Base-by-base conservation (phyloP, 2,797 vertebrate genomes). In the Momotus momota region DNA sequence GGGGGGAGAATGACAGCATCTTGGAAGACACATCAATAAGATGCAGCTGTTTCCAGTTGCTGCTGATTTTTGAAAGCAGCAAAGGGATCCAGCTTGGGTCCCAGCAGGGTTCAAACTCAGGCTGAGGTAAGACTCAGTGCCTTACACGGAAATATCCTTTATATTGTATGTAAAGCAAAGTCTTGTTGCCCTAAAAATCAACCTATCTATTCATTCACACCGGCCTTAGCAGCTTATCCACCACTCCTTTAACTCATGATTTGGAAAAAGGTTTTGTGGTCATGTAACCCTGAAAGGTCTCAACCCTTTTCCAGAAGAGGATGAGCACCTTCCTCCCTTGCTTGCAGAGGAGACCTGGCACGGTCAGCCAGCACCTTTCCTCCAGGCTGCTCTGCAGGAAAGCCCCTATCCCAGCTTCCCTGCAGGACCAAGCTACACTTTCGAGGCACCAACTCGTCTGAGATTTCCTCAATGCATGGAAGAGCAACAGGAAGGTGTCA, bases 401-500 rank as follows among this genome's bases (percentile, higher is more conserved):
- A 91, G 27, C n/a, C n/a, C 48, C 71, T 35, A 18, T 21, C 38
- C 75, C 86, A 60, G 45, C 48, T 35, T 80, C 45, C 16, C 46
- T 33, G 41, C 80, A 49, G 48, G 31, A 51, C 29, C 2, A 0
- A 72, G 35, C 54, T 31, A 8, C 2, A 3, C 33, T 52, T 81
- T 66, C 0, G 0, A 91, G 81, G 52, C 57, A 80, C 35, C 51
- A 41, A 33, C 33, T 87, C 10, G 2, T 79, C 73, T 71, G 23
- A 65, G 64, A 86, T 67, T 81, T 54, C 40, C 55, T 83, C 8
- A 0, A 4, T 33, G 43, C 40, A 46, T 14, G 18, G 91, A 70
- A 73, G 45, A 91, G 77, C 73, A 73, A 49, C 22, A 31, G 78
- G 81, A 91, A 82, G 31, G 26, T 94, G 91, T 95, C 84, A 91